Evolutionary conservation across 2,797 vertebrate species (phyloP).

Genomic region (Diplodus sargus): DNA sequence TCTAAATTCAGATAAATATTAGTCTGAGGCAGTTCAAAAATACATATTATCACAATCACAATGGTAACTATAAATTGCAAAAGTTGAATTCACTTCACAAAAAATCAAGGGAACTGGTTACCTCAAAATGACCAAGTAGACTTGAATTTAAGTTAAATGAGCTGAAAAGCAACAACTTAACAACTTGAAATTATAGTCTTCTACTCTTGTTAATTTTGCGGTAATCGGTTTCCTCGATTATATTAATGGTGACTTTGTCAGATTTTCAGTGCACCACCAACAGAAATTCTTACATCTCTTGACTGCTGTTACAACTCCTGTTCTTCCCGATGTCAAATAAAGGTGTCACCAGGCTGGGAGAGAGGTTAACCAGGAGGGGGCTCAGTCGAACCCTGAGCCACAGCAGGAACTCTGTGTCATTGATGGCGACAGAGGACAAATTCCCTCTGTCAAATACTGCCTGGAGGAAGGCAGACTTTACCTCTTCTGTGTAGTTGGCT

Average conservation of each 20-base stretch:
- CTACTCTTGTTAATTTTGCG: too few species aligned
- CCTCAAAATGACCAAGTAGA: too few species aligned
- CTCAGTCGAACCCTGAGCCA: constrained; percentile 73
- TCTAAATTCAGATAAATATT: constrained; percentile 50
- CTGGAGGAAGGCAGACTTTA: constrained; percentile 73
- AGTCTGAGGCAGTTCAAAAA: neutral
- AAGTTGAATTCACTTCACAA: too few species aligned
- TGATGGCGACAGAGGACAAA: constrained; percentile 63
- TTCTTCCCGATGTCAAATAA: constrained; percentile 56
- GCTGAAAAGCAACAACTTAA: too few species aligned
- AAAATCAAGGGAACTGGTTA: too few species aligned
- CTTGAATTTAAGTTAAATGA: too few species aligned
- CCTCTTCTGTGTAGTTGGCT: constrained; percentile 65
- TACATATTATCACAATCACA: neutral
- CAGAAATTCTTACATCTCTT: constrained; percentile 71
- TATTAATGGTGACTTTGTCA: too few species aligned
- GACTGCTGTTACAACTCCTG: constrained; percentile 69
- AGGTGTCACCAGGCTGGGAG: constrained; percentile 49
- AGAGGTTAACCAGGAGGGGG: constrained; percentile 68
- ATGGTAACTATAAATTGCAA: neutral
- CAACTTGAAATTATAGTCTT: too few species aligned
- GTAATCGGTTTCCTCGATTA: too few species aligned
- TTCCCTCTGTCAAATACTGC: constrained; percentile 52
- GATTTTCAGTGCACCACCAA: too few species aligned
- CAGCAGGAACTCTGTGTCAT: constrained; percentile 62